Evolutionary conservation across 1,140 invertebrate species (phyloP).

Genomic region (Dreissena rostriformis): DNA sequence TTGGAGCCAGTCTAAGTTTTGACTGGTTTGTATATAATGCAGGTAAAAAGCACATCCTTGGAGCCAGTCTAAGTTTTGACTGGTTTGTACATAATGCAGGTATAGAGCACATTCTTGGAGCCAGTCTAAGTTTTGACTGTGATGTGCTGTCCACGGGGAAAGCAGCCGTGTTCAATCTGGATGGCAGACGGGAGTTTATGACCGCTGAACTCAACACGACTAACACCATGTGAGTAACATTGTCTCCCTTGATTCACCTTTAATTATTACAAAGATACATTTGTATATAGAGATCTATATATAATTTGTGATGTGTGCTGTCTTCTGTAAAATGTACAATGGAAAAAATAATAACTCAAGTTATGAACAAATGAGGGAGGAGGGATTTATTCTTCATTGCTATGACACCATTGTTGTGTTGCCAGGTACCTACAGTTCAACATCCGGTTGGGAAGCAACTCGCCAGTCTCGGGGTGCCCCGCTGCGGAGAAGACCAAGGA

Average conservation of each 20-base stretch:
- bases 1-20: slow-evolving; percentile 76
- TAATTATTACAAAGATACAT: too few relatives aligned
- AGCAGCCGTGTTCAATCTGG: slow-evolving; percentile 80
- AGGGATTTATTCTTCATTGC: too few relatives aligned
- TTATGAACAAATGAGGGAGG: too few relatives aligned
- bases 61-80: slow-evolving; percentile 75
- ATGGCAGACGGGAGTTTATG: slow-evolving; percentile 75
- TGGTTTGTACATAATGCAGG: slow-evolving; percentile 59
- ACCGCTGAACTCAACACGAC: slow-evolving; percentile 82
- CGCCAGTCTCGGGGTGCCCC: slow-evolving; percentile 78
- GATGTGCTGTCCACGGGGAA: slow-evolving; percentile 81
- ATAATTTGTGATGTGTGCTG: too few relatives aligned
- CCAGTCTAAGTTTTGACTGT: slow-evolving; percentile 77
- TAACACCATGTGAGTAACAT: slow-evolving; percentile 64
- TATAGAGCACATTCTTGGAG: slow-evolving; percentile 70
- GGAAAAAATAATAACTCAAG: too few relatives aligned
- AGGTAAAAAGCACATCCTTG: slow-evolving; percentile 62
- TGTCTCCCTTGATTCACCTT: too few relatives aligned
- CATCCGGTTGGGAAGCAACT: slow-evolving; percentile 78
- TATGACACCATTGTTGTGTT: not conserved
- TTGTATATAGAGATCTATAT: too few relatives aligned
- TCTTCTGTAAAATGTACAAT: too few relatives aligned
- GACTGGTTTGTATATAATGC: slow-evolving; percentile 70
- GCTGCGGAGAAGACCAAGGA: slow-evolving; percentile 77
- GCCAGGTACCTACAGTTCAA: slow-evolving; percentile 78